phyloP scores from a whole-genome alignment of 2,113 vertebrate genomes.

The Xerus inauris region DNA sequence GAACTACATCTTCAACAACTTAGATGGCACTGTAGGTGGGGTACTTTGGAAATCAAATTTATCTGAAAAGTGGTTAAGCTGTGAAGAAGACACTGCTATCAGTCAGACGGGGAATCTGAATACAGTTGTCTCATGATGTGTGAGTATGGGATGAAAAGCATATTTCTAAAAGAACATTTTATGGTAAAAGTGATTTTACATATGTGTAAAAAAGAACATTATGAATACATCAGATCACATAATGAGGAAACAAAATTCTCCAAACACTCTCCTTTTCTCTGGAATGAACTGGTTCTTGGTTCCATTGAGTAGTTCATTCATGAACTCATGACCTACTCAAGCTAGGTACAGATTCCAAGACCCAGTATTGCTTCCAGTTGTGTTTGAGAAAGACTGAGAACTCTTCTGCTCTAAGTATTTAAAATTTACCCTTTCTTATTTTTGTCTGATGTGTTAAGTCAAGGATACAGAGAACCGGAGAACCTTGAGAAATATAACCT shows the following conservation, averaged over 20 bases:
- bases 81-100: neutral
- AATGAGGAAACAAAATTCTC: neutral
- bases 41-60: neutral
- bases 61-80: neutral
- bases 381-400: neutral
- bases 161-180: slow-evolving; percentile 9
- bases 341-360: neutral
- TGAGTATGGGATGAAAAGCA: neutral
- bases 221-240: neutral
- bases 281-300: neutral
- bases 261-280: neutral
- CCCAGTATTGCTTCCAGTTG: neutral
- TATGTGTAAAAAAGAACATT: neutral
- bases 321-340: neutral
- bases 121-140: neutral
- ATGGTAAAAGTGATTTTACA: neutral
- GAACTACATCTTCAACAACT: neutral
- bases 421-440: neutral
- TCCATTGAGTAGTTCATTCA: neutral
- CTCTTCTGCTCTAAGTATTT: neutral
- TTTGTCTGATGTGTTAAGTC: neutral
- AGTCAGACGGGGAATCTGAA: neutral
- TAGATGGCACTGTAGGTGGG: neutral
- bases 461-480: neutral
- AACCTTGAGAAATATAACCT: neutral